A percentile compares a stretch with the other conserved stretches of the same genome.
phyloP scores from a whole-genome alignment of 2,797 vertebrate species.

The Microctenopoma lineatum region DNA sequence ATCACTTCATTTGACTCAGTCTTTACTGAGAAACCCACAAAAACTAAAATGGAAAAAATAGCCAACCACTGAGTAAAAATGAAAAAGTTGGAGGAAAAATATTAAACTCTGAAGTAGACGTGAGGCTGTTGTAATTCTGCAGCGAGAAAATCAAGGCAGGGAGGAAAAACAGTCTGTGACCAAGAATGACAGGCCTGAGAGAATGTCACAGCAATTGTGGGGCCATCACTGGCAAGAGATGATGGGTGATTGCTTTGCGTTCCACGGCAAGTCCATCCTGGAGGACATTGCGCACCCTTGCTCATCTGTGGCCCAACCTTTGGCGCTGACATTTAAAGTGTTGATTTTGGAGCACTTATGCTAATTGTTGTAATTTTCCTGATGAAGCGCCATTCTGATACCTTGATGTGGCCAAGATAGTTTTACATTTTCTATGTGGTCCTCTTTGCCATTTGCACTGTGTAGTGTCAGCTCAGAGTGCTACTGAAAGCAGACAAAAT shows the following conservation, averaged over 20 bases:
- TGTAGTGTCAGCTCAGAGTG: constrained; percentile 99
- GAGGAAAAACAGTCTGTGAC: constrained; percentile 89
- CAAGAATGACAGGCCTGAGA: constrained; percentile 95
- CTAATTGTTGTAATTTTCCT: constrained; percentile 99
- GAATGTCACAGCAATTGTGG: constrained; percentile 99
- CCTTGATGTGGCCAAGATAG: constrained; percentile 99
- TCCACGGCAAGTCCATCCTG: constrained; percentile 93
- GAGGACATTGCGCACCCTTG: constrained; percentile 92
- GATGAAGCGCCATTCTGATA: constrained; percentile 99
- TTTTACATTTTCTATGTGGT: constrained; percentile 99
- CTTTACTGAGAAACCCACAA: constrained; percentile 15
- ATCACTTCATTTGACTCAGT: constrained; percentile 3
- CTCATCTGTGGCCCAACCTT: constrained; percentile 96
- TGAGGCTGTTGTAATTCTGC: constrained; percentile 84
- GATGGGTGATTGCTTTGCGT: constrained; percentile 99
- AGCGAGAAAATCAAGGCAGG: constrained; percentile 85
- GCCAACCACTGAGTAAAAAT: constrained; percentile 17
- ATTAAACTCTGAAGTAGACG: constrained; percentile 71
- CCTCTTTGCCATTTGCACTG: constrained; percentile 99
- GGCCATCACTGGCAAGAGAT: constrained; percentile 96
- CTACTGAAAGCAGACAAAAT: constrained; percentile 99
- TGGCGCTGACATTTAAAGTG: constrained; percentile 99
- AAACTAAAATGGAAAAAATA: constrained; percentile 38
- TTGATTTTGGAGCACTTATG: constrained; percentile 99
- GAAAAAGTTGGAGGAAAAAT: constrained; percentile 47